Percentiles rank a stretch among this genome's conserved stretches.
Conservation (phyloP, 2,888 invertebrate genomes). For the Steromphala cineraria region DNA sequence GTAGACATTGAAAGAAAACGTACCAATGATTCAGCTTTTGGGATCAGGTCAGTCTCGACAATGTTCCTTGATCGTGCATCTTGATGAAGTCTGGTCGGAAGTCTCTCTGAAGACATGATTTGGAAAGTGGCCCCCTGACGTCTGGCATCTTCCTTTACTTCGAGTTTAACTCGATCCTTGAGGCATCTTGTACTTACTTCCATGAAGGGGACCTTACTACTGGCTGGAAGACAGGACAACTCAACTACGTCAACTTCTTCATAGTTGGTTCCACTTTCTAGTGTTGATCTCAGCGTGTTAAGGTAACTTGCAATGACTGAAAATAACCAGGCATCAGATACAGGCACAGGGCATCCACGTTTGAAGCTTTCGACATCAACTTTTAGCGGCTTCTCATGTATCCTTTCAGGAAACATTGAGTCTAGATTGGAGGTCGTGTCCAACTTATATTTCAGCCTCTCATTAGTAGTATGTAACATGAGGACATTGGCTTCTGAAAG, state of each 20-base stretch:
- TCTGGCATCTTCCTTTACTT: not conserved
- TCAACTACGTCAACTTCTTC: not conserved
- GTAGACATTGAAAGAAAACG: too few relatives aligned
- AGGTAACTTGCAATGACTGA: constrained; percentile 11
- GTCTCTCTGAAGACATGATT: not conserved
- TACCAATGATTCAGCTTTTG: not conserved
- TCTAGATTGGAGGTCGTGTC: not conserved
- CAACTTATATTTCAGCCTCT: not conserved
- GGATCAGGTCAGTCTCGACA: not conserved
- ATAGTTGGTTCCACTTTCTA: not conserved
- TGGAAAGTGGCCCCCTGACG: not conserved
- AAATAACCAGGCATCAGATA: not conserved
- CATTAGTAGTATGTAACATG: not conserved
- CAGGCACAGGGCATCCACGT: not conserved
- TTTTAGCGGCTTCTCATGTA: not conserved
- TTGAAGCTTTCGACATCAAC: constrained; percentile 7
- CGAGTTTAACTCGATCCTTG: not conserved
- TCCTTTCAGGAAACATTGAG: not conserved
- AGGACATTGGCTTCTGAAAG: not conserved
- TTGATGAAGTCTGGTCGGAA: not conserved
- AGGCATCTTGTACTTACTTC: not conserved
- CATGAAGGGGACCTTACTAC: not conserved
- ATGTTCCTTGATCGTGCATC: not conserved
- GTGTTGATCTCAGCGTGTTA: not conserved
- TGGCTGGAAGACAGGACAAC: not conserved